Conservation (phyloP, 2,797 vertebrate species). For the Macropus fuliginosus region DNA sequence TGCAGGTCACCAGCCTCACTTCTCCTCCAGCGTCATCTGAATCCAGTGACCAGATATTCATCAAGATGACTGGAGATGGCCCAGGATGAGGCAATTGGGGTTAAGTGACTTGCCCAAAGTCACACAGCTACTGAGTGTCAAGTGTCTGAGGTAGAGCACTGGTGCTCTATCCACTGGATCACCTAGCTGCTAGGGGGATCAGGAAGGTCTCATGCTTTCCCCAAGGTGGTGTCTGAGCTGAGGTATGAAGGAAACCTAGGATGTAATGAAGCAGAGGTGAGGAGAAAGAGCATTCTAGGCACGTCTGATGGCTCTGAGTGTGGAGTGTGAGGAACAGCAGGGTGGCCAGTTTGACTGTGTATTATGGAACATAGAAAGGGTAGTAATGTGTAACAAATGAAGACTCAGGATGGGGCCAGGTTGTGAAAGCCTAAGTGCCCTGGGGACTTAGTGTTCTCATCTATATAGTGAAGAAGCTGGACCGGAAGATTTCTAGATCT, state of each 20-base stretch:
- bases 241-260: not conserved
- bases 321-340: not conserved
- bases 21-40: too few species aligned
- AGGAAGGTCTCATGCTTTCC: not conserved
- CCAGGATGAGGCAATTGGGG: too few species aligned
- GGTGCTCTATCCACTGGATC: too few species aligned
- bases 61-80: too few species aligned
- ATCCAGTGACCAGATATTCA: too few species aligned
- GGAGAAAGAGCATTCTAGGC: not conserved
- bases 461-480: not conserved
- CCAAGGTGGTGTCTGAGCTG: not conserved
- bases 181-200: not conserved
- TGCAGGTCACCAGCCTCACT: too few species aligned
- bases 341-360: not conserved
- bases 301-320: not conserved
- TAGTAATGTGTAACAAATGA: not conserved
- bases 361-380: not conserved
- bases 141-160: too few species aligned
- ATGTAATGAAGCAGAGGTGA: not conserved
- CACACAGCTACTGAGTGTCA: too few species aligned
- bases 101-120: too few species aligned
- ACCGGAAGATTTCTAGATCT: not conserved
- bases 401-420: not conserved
- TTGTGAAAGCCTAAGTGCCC: not conserved
- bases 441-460: not conserved